Conservation (phyloP, 1,140 invertebrate species). For the Drosophila mauritiana region DNA sequence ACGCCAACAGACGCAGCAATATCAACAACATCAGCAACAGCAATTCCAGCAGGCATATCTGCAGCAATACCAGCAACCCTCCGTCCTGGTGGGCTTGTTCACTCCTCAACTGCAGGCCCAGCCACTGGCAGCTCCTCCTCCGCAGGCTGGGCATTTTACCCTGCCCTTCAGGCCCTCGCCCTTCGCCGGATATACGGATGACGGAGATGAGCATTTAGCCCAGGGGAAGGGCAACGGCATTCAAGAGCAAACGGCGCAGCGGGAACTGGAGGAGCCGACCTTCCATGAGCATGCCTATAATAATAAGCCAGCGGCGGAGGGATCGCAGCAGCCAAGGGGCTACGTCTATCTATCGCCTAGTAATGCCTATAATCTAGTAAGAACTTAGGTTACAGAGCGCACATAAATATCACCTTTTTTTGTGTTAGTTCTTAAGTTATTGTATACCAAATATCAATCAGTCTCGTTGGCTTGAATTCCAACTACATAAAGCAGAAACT, state of each 20-base stretch:
- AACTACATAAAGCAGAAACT: too few relatives aligned
- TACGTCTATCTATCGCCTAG: conserved; percentile 44
- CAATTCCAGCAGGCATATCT: not conserved
- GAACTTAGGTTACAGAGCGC: conserved; percentile 7
- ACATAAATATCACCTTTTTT: not conserved
- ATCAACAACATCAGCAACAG: not conserved
- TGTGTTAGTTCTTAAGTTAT: not conserved
- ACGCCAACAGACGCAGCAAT: conserved; percentile 1
- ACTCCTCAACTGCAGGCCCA: conserved; percentile 15
- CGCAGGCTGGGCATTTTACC: conserved; percentile 23
- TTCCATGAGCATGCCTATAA: conserved; percentile 17
- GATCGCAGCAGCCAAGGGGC: not conserved
- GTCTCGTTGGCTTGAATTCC: too few relatives aligned
- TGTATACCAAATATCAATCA: too few relatives aligned
- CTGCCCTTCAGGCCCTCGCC: conserved; percentile 46
- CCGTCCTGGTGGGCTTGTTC: conserved; percentile 26
- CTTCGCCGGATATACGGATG: conserved; percentile 43
- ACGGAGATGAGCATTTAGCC: conserved; percentile 3
- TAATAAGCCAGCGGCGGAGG: conserved; percentile 12
- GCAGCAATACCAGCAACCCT: conserved; percentile 6
- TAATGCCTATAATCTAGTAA: conserved; percentile 50
- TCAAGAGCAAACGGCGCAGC: not conserved
- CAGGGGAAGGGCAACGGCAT: not conserved
- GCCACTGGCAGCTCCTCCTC: conserved; percentile 8
- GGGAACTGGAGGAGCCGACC: conserved; percentile 6